phyloP scores from a whole-genome alignment of 2,113 vertebrate genomes.

The Nyctereutes procyonoides region DNA sequence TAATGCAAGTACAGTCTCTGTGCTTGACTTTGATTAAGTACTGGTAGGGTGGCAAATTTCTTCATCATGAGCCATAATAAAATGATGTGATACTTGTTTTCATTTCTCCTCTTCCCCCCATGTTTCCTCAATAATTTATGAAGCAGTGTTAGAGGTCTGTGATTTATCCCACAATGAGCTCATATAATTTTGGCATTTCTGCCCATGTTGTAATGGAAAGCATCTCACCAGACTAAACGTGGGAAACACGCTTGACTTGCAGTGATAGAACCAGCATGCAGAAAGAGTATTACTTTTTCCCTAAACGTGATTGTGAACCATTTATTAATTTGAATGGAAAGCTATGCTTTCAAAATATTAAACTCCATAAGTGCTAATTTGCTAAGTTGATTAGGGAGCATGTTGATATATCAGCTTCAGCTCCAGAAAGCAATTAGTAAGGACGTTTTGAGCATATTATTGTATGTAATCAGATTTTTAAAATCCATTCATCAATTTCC shows the following conservation, averaged over 20 bases:
- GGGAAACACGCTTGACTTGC: conserved; percentile 42
- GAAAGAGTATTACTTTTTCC: conserved; percentile 35
- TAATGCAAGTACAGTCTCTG: not conserved
- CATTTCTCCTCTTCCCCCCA: not conserved
- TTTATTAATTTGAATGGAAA: conserved; percentile 81
- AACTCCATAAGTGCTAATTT: conserved; percentile 84
- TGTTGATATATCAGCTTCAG: conserved; percentile 78
- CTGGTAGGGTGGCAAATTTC: not conserved
- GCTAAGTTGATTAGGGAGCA: conserved; percentile 83
- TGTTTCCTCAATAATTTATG: conserved; percentile 54
- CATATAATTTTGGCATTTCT: conserved; percentile 50
- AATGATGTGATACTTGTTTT: conserved; percentile 24
- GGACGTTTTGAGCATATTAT: conserved; percentile 80
- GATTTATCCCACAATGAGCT: conserved; percentile 18
- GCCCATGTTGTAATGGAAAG: conserved; percentile 43
- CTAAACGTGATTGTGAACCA: conserved; percentile 62
- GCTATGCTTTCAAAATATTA: conserved; percentile 84
- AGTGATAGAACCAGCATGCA: conserved; percentile 47
- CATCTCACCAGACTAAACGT: conserved; percentile 21
- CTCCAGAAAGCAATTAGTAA: conserved; percentile 84
- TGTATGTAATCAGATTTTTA: conserved; percentile 77
- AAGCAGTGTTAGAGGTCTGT: not conserved
- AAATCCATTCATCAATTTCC: conserved; percentile 76
- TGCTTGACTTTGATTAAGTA: conserved; percentile 42
- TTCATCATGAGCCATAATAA: not conserved